These are phyloP conservation scores for Tapera naevia DNA, from an alignment of 2,797 vertebrate genomes.

Conservation along the genomic window DNA sequence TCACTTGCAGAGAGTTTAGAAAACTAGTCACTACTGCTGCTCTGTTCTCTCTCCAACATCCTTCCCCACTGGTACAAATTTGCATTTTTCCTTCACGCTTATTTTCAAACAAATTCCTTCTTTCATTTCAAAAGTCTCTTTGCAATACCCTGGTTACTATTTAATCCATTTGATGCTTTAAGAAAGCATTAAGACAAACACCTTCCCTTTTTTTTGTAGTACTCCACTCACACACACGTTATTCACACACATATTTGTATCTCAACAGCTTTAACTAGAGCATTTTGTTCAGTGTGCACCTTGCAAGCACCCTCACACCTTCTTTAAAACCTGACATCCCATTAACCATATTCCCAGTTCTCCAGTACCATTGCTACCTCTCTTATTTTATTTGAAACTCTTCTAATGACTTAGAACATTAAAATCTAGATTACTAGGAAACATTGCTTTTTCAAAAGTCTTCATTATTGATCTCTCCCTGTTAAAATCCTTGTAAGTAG, in stretches of 20 bases:
- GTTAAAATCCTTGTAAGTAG: background rate
- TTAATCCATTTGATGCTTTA: background rate
- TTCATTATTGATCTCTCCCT: background rate
- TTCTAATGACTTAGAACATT: background rate
- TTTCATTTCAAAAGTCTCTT: background rate
- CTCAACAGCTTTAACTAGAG: background rate
- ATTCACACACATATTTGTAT: background rate
- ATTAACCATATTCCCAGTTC: background rate
- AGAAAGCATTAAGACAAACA: background rate
- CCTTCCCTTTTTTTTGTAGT: background rate
- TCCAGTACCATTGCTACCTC: background rate
- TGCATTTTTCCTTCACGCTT: background rate
- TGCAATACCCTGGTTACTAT: too few species aligned
- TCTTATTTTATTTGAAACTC: background rate
- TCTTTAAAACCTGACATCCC: background rate
- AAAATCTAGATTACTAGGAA: background rate
- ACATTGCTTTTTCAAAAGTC: background rate
- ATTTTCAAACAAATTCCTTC: background rate
- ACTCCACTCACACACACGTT: background rate
- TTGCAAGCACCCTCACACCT: background rate
- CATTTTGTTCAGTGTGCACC: background rate
- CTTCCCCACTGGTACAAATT: background rate
- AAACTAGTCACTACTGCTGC: background rate
- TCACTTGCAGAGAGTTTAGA: background rate
- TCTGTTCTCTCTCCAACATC: background rate